Conservation (phyloP, 2,888 invertebrate species). For the Clanis bilineata region DNA sequence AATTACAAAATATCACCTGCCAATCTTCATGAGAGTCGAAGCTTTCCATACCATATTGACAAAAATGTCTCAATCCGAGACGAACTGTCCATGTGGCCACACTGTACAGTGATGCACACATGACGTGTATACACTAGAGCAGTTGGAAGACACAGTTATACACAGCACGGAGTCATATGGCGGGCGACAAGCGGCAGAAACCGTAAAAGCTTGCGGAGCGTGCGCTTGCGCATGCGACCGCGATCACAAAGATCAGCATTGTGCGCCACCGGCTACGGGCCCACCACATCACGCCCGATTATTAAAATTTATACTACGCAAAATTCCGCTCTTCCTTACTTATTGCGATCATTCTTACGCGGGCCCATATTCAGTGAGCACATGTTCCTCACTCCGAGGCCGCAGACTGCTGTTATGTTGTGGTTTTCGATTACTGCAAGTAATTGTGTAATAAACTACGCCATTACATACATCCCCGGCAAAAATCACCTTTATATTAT, state of each 20-base stretch:
- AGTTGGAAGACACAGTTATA: constrained; percentile 41
- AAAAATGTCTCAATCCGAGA: neutral
- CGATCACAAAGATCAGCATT: constrained; percentile 45
- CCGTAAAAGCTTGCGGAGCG: constrained; percentile 68
- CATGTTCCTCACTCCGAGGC: constrained; percentile 63
- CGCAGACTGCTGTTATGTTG: constrained; percentile 62
- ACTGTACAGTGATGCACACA: neutral
- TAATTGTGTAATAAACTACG: constrained; percentile 58
- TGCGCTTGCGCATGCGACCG: constrained; percentile 36
- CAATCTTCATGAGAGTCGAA: neutral
- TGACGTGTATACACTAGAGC: constrained; percentile 18
- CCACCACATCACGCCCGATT: constrained; percentile 46
- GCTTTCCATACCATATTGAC: neutral
- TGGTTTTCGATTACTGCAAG: constrained; percentile 68
- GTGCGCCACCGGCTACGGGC: constrained; percentile 31
- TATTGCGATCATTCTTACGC: constrained; percentile 61
- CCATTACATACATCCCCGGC: constrained; percentile 40
- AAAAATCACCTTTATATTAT: constrained; percentile 45
- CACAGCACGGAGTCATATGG: constrained; percentile 60
- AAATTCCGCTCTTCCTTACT: constrained; percentile 49
- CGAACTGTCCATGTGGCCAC: neutral
- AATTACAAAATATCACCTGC: neutral
- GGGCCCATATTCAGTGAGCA: constrained; percentile 62
- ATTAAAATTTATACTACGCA: constrained; percentile 55
- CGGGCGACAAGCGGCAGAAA: constrained; percentile 59